A percentile compares a stretch with the other conserved stretches of the same genome.
phyloP scores from a whole-genome alignment of 2,797 vertebrate species.

The Antrozous pallidus region DNA sequence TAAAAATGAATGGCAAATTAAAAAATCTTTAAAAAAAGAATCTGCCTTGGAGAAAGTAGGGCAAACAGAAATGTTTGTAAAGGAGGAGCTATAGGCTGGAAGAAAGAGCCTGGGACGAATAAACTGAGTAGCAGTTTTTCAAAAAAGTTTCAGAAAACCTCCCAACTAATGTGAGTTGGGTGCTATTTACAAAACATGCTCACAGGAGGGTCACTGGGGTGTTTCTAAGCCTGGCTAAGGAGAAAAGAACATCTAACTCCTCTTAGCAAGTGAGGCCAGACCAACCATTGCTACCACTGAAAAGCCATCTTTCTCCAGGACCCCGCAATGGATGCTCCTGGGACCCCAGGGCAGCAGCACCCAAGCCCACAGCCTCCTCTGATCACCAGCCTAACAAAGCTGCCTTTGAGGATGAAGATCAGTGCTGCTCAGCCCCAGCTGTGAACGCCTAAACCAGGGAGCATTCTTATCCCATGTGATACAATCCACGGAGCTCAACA shows the following conservation, averaged over 20 bases:
- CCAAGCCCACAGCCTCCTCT: neutral
- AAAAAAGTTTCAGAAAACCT: neutral
- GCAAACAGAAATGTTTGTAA: neutral
- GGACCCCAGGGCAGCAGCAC: neutral
- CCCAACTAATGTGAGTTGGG: neutral
- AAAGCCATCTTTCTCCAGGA: neutral
- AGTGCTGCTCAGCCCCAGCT: neutral
- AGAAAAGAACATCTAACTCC: neutral
- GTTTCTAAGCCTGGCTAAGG: neutral
- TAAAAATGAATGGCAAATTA: no score
- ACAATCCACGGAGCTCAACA: neutral
- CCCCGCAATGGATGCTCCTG: neutral
- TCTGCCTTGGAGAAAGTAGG: neutral
- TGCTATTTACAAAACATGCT: neutral
- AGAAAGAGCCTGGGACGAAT: neutral
- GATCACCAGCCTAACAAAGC: neutral
- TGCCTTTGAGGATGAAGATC: neutral
- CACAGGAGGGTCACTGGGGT: neutral
- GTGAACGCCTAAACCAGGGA: neutral
- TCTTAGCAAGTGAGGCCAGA: neutral
- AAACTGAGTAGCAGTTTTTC: neutral
- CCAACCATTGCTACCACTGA: neutral
- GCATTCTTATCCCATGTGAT: neutral
- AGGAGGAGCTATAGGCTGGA: neutral
- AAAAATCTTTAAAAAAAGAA: no score